Conservation (phyloP, 2,113 vertebrate species). For the Cottus gobio region DNA sequence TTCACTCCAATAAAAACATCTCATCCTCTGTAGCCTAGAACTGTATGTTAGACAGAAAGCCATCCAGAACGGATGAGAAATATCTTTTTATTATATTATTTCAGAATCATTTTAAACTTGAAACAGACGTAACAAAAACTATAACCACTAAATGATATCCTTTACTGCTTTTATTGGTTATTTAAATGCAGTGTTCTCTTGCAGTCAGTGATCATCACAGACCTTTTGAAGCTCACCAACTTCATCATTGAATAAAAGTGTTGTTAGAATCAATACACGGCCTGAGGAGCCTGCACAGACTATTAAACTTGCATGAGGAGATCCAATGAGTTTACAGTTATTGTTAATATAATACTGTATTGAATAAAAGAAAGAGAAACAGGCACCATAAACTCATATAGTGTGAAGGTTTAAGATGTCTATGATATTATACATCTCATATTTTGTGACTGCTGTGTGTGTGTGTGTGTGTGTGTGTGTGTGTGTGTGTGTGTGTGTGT, state of each 20-base stretch:
- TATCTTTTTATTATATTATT: constrained; percentile 3
- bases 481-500: neutral
- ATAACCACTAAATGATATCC: neutral
- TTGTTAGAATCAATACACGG: constrained; percentile 33
- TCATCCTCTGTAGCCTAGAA: neutral
- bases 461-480: neutral
- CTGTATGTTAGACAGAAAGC: neutral
- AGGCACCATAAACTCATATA: neutral
- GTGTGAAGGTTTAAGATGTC: neutral
- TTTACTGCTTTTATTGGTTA: neutral
- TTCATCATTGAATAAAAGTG: constrained; percentile 21
- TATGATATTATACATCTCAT: neutral
- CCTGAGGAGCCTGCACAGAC: constrained; percentile 15
- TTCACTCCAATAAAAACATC: constrained; percentile 13
- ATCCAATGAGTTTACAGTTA: neutral
- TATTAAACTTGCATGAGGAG: constrained; percentile 42
- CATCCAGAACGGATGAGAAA: neutral
- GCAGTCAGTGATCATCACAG: neutral
- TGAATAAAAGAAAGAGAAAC: constrained; percentile 8
- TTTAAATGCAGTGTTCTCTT: neutral
- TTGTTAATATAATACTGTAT: neutral
- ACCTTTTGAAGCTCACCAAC: constrained; percentile 8
- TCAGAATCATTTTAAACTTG: neutral
- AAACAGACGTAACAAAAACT: neutral
- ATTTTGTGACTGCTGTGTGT: constrained; percentile 20